These are phyloP conservation scores for Melanotaenia parkinsoni DNA, from an alignment of 2,797 vertebrate species.

Conservation along the genomic window DNA sequence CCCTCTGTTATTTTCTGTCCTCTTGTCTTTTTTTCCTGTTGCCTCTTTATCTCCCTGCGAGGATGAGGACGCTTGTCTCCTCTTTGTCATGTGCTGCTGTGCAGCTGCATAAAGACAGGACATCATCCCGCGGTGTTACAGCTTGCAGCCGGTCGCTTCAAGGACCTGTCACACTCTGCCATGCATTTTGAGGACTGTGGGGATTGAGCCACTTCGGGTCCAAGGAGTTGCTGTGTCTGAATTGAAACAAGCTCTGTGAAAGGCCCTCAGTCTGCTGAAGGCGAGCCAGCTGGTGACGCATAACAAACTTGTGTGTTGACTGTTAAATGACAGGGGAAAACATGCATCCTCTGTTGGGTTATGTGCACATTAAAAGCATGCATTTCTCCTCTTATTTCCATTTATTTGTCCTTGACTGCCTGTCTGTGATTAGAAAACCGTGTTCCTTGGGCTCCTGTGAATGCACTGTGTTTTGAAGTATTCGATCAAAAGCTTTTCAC, in stretches of 20 bases:
- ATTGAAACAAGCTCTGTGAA: constrained; percentile 43
- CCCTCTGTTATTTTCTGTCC: constrained; percentile 31
- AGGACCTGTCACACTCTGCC: constrained; percentile 53
- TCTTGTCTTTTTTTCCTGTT: constrained; percentile 30
- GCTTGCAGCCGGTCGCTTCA: constrained; percentile 43
- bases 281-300: constrained; percentile 15
- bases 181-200: constrained; percentile 40
- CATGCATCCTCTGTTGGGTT: background rate
- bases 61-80: constrained; percentile 58
- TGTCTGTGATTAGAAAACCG: constrained; percentile 36
- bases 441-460: constrained; percentile 47
- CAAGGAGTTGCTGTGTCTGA: constrained; percentile 36
- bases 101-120: constrained; percentile 50
- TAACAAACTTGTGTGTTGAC: constrained; percentile 5
- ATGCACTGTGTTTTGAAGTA: constrained; percentile 63
- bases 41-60: constrained; percentile 45
- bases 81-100: constrained; percentile 37
- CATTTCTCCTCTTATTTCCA: constrained; percentile 9
- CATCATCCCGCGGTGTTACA: constrained; percentile 48
- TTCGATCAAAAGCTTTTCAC: constrained; percentile 78
- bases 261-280: constrained; percentile 33
- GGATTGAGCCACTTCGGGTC: constrained; percentile 44
- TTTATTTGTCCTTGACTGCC: constrained; percentile 29
- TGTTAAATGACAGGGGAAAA: background rate
- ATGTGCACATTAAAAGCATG: constrained; percentile 17